Evolutionary conservation across 2,113 vertebrate genomes (phyloP).

Genomic region (Perccottus glenii): DNA sequence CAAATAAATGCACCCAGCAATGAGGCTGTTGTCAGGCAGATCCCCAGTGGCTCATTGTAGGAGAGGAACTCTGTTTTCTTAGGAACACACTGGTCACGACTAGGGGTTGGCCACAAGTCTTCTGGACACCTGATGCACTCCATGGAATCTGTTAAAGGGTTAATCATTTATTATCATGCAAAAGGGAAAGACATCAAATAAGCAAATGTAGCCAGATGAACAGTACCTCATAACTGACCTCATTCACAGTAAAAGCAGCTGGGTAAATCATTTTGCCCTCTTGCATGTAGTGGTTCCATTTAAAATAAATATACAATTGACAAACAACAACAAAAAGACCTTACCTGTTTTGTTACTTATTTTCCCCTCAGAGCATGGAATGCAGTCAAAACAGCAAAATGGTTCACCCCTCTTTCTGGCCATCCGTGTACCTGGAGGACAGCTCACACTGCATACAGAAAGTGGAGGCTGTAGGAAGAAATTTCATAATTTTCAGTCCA

Average conservation of each 20-base stretch:
- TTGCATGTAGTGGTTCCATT: no score
- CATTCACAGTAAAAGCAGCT: no score
- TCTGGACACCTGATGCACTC: constrained; percentile 27
- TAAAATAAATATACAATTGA: neutral
- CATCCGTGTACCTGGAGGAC: constrained; percentile 23
- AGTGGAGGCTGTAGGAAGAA: neutral
- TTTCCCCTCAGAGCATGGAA: constrained; percentile 74
- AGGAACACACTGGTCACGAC: constrained; percentile 57
- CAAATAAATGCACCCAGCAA: constrained; percentile 7
- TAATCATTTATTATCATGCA: no score
- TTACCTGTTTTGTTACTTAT: constrained; percentile 66
- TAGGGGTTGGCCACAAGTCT: constrained; percentile 70
- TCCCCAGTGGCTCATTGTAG: constrained; percentile 9
- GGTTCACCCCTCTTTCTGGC: constrained; percentile 63
- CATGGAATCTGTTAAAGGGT: constrained; percentile 38
- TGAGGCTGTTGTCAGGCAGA: constrained; percentile 4
- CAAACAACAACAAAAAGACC: neutral
- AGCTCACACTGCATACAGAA: constrained; percentile 28
- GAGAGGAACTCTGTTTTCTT: constrained; percentile 42
- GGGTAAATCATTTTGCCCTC: no score
- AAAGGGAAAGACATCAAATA: no score
- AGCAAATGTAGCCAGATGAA: no score
- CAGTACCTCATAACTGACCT: no score
- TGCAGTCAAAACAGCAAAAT: constrained; percentile 75
- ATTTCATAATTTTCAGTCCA: neutral